Percentiles rank a stretch among this genome's conserved stretches.
phyloP scores from a whole-genome alignment of 92 coral and sea anemone species.

The Zoanthus sansibaricus region DNA sequence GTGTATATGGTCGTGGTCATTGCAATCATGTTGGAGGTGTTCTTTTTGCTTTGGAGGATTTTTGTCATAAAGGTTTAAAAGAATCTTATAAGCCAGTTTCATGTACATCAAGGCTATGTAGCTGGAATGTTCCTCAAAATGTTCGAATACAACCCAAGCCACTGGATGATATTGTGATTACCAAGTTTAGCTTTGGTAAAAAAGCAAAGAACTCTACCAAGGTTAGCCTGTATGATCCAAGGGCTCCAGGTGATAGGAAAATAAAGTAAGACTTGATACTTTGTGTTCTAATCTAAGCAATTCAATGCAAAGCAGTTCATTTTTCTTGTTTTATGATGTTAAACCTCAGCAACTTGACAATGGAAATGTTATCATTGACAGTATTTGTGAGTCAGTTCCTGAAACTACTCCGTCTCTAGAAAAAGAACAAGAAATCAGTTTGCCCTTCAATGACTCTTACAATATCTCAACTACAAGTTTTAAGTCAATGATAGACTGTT shows the following conservation, averaged over 20 bases:
- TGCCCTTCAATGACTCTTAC: constrained; percentile 62
- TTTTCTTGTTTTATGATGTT: not conserved
- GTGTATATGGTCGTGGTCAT: constrained; percentile 53
- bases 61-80: constrained; percentile 43
- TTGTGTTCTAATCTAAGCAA: not conserved
- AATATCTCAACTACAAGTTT: constrained; percentile 60
- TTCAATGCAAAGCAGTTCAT: not conserved
- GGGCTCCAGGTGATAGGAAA: not conserved
- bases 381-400: constrained; percentile 59
- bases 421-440: constrained; percentile 27
- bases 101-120: constrained; percentile 53
- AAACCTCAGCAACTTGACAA: not conserved
- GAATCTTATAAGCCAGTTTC: constrained; percentile 44
- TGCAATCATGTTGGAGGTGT: constrained; percentile 61
- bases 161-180: constrained; percentile 36
- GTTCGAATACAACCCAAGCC: constrained; percentile 60
- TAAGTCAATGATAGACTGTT: not conserved
- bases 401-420: constrained; percentile 53
- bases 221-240: not conserved
- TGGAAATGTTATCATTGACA: constrained; percentile 48
- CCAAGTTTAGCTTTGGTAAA: not conserved
- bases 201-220: not conserved
- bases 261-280: not conserved
- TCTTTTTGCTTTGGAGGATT: constrained; percentile 62
- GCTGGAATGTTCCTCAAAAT: constrained; percentile 57